Evolutionary conservation across 2,888 invertebrate genomes (phyloP).

Genomic region (Cosmia trapezina): DNA sequence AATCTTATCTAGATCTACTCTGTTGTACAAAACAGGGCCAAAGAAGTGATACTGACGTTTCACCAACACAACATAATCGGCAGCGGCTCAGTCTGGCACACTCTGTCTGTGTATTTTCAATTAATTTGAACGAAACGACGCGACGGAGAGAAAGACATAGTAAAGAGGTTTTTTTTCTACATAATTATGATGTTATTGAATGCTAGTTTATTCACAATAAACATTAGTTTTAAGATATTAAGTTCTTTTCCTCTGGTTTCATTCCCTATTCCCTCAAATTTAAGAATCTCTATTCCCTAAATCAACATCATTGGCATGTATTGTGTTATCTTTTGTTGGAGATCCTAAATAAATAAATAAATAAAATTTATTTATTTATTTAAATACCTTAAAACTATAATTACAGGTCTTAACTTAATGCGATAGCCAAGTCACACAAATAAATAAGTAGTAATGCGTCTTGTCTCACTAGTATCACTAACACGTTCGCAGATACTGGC

Average conservation of each 20-base stretch:
- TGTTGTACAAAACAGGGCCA: no score
- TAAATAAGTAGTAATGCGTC: no score
- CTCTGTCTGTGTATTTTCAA: no score
- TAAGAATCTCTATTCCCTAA: not conserved
- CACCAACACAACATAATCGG: no score
- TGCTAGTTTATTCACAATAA: not conserved
- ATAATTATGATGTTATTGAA: not conserved
- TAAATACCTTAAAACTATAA: no score
- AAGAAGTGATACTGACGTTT: no score
- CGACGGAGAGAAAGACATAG: not conserved
- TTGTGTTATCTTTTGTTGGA: not conserved
- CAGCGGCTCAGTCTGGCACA: no score
- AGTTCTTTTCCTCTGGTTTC: not conserved
- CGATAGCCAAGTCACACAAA: no score
- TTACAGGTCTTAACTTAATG: no score
- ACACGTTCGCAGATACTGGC: conserved; percentile 93
- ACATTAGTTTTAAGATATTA: not conserved
- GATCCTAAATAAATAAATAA: not conserved
- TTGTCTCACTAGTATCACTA: not conserved
- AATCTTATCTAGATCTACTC: no score
- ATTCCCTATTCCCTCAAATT: not conserved
- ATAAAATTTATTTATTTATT: not conserved
- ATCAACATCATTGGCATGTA: not conserved
- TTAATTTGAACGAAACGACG: not conserved
- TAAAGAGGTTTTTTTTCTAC: not conserved